These are phyloP conservation scores for Choristoneura fumiferana DNA, from an alignment of 1,140 invertebrate species.

Conservation along the genomic window DNA sequence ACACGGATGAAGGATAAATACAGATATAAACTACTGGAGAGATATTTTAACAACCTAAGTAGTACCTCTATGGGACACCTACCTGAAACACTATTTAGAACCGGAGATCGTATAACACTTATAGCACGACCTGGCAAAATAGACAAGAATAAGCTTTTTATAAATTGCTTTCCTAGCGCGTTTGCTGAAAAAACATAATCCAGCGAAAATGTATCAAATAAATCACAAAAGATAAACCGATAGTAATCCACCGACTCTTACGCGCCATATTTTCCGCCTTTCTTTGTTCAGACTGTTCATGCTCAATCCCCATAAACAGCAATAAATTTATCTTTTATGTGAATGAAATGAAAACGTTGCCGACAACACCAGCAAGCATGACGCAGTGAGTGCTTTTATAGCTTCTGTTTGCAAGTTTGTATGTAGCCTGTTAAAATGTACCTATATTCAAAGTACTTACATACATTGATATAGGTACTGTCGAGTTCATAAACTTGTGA, in stretches of 20 bases:
- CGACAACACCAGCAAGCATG: not conserved
- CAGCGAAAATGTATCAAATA: not conserved
- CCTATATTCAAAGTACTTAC: no score
- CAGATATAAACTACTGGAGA: no score
- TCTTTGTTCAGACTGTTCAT: not conserved
- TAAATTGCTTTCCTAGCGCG: not conserved
- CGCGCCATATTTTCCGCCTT: not conserved
- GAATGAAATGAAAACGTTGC: not conserved
- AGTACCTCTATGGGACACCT: no score
- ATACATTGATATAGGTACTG: no score
- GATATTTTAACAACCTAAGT: no score
- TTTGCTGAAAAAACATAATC: not conserved
- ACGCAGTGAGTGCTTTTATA: not conserved
- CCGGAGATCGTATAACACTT: no score
- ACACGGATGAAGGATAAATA: no score
- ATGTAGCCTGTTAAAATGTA: no score
- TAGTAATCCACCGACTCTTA: not conserved
- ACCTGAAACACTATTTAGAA: no score
- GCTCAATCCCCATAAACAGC: slow-evolving; percentile 3
- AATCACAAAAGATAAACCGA: not conserved
- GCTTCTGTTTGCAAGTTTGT: not conserved
- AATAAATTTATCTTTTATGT: not conserved
- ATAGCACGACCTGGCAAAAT: no score
- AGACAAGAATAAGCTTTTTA: no score
- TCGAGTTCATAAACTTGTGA: no score